Evolutionary conservation across 2,888 invertebrate genomes (phyloP).

Genomic region (Frankliniella intonsa): DNA sequence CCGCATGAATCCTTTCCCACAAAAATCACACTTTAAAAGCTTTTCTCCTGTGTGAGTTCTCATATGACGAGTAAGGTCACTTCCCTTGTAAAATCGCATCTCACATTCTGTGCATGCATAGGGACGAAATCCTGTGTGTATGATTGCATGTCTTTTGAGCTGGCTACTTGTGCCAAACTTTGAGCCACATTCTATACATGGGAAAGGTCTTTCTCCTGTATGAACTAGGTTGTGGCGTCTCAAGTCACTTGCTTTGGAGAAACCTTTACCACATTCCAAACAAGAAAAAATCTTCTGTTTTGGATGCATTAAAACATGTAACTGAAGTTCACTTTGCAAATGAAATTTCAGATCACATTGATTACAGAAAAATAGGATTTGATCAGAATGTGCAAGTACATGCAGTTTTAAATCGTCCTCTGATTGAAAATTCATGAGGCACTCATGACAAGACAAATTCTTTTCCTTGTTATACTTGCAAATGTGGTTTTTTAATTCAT

Average conservation of each 20-base stretch:
- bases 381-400: not conserved
- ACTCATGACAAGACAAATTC: not conserved
- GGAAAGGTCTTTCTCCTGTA: constrained; percentile 5
- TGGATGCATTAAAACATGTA: not conserved
- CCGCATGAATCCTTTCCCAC: not conserved
- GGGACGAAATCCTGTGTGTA: not conserved
- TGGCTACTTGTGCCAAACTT: constrained; percentile 9
- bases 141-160: not conserved
- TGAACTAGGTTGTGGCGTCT: not conserved
- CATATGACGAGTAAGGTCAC: not conserved
- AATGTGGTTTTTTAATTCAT: not conserved
- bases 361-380: constrained; percentile 13
- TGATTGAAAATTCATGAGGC: not conserved
- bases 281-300: not conserved
- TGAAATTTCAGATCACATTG: constrained; percentile 14
- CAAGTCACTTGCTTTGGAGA: constrained; percentile 1
- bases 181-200: not conserved
- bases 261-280: constrained; percentile 1
- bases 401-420: not conserved
- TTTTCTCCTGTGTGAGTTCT: not conserved
- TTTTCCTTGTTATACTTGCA: not conserved
- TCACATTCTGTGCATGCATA: constrained; percentile 2
- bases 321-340: not conserved
- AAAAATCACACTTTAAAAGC: not conserved
- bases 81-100: constrained; percentile 3